Conservation (phyloP, 2,113 vertebrate genomes). For the Cebus imitator region DNA sequence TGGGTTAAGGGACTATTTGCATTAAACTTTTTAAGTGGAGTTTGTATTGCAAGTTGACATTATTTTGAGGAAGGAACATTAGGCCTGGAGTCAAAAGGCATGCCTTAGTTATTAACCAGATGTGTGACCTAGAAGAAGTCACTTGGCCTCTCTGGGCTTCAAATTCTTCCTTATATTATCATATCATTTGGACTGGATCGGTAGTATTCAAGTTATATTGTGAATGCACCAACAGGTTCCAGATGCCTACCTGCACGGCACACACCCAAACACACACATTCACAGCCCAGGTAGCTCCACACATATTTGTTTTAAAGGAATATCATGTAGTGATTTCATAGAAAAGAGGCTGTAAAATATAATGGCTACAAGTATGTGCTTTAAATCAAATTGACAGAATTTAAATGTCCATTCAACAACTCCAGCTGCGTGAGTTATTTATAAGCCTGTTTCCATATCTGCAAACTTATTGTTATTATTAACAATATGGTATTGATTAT, state of each 20-base stretch:
- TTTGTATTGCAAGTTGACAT: neutral
- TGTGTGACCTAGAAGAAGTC: neutral
- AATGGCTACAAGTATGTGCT: neutral
- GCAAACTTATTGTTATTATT: neutral
- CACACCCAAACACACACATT: neutral
- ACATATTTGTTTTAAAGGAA: neutral
- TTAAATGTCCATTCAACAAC: neutral
- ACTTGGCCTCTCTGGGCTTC: neutral
- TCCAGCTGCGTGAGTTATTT: neutral
- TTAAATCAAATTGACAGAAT: neutral
- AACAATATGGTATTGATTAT: neutral
- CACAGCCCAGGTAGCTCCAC: neutral
- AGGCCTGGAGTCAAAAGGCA: neutral
- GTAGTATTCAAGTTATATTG: neutral
- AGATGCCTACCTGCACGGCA: rapidly evolving
- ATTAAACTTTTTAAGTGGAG: neutral
- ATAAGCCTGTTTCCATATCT: neutral
- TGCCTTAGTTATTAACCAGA: neutral
- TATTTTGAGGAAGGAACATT: neutral
- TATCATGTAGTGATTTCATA: neutral
- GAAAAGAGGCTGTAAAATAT: neutral
- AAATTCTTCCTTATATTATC: neutral
- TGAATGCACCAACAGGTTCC: neutral
- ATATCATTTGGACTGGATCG: neutral
- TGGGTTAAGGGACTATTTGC: neutral